A percentile compares a stretch with the other conserved stretches of the same genome.
phyloP scores from a whole-genome alignment of 2,113 vertebrate species.

The Tachysurus vachellii region DNA sequence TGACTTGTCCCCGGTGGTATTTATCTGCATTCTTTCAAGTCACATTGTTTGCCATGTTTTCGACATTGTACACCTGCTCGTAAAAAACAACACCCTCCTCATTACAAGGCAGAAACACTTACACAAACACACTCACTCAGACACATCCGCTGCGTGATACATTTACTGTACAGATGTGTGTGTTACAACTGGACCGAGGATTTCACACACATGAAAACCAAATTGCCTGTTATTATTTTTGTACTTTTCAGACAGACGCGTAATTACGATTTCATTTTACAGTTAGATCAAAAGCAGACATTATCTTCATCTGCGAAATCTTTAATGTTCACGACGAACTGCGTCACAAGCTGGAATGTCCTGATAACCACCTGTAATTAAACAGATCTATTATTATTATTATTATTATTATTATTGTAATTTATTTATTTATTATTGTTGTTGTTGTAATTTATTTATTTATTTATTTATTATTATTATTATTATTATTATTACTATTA shows the following conservation, averaged over 20 bases:
- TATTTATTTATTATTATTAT: too few relatives aligned
- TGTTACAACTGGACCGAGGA: not conserved
- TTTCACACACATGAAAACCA: conserved; percentile 10
- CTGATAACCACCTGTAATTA: not conserved
- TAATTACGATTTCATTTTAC: not conserved
- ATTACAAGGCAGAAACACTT: conserved; percentile 30
- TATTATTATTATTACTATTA: too few relatives aligned
- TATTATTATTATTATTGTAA: too few relatives aligned
- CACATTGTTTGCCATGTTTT: not conserved
- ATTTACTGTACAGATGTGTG: not conserved
- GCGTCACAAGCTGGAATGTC: not conserved
- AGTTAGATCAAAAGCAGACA: not conserved
- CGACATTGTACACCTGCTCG: conserved; percentile 39
- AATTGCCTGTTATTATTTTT: not conserved
- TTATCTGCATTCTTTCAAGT: conserved; percentile 28
- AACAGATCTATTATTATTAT: too few relatives aligned
- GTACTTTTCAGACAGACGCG: not conserved
- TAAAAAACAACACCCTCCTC: conserved; percentile 10
- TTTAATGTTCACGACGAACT: not conserved
- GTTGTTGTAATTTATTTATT: too few relatives aligned
- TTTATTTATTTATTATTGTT: too few relatives aligned
- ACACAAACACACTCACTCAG: conserved; percentile 16
- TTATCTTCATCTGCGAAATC: not conserved
- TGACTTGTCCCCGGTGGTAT: conserved; percentile 26
- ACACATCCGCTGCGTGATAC: not conserved